Evolutionary conservation across 2,797 vertebrate species (phyloP).

Genomic region (Chanos chanos): DNA sequence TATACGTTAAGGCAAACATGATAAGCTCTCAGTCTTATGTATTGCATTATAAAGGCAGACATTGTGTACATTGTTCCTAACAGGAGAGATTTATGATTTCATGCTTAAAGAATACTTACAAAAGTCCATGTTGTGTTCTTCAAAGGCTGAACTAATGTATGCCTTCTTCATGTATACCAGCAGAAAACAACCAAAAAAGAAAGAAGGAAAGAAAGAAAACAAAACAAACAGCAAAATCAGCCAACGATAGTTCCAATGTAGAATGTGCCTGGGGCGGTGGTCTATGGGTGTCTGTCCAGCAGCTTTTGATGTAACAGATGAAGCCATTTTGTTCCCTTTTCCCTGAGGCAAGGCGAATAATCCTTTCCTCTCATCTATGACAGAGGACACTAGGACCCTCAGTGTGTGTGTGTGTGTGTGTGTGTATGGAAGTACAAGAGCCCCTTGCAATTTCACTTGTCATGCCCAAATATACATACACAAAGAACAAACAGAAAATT

Average conservation of each 20-base stretch:
- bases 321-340: no score
- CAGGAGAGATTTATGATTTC: constrained; percentile 15
- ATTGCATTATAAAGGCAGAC: constrained; percentile 49
- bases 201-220: constrained; percentile 18
- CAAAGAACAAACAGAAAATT: no score
- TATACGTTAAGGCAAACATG: constrained; percentile 57
- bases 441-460: no score
- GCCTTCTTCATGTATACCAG: constrained; percentile 30
- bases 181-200: no score
- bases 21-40: constrained; percentile 45
- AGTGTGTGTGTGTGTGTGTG: background rate
- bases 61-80: constrained; percentile 25
- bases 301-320: no score
- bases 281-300: no score
- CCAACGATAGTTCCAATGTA: no score
- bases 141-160: constrained; percentile 58
- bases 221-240: no score
- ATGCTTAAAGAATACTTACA: constrained; percentile 3
- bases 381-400: constrained; percentile 11
- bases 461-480: no score
- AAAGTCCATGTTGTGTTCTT: constrained; percentile 63
- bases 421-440: background rate
- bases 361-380: no score
- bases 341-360: no score
- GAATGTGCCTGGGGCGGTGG: no score